Evolutionary conservation across 2,113 vertebrate genomes (phyloP).

Genomic region (Dryoscopus gambensis): DNA sequence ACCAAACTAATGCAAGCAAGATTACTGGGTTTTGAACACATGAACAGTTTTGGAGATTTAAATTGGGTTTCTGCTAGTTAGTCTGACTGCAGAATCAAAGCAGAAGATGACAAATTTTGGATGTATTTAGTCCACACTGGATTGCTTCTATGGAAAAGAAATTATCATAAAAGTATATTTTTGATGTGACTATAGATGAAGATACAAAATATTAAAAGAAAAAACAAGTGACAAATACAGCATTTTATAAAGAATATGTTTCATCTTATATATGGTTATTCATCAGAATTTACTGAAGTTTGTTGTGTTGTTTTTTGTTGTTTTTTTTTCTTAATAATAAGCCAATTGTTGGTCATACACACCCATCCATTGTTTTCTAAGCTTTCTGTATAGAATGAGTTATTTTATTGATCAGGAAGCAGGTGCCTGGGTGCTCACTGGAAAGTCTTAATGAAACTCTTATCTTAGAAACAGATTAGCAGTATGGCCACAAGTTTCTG

Average conservation of each 20-base stretch:
- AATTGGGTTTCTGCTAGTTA: not conserved
- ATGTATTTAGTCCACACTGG: not conserved
- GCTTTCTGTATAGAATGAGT: conserved; percentile 33
- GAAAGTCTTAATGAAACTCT: conserved; percentile 74
- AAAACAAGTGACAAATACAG: not conserved
- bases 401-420: conserved; percentile 72
- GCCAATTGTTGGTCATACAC: not conserved
- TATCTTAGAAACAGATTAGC: conserved; percentile 81
- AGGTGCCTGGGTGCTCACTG: conserved; percentile 49
- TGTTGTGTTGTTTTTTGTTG: not conserved
- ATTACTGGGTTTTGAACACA: not conserved
- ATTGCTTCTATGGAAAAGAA: not conserved
- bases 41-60: not conserved
- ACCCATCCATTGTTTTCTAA: conserved; percentile 39
- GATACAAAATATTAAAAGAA: not conserved
- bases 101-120: not conserved
- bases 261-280: not conserved
- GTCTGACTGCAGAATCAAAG: not conserved
- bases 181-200: not conserved
- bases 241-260: not conserved
- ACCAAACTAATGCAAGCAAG: not conserved
- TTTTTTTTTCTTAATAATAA: not conserved
- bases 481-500: conserved; percentile 77
- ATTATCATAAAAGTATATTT: not conserved
- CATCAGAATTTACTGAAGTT: not conserved